Base-by-base conservation (phyloP, 2,113 vertebrate species). In the Corythornis vintsioides region DNA sequence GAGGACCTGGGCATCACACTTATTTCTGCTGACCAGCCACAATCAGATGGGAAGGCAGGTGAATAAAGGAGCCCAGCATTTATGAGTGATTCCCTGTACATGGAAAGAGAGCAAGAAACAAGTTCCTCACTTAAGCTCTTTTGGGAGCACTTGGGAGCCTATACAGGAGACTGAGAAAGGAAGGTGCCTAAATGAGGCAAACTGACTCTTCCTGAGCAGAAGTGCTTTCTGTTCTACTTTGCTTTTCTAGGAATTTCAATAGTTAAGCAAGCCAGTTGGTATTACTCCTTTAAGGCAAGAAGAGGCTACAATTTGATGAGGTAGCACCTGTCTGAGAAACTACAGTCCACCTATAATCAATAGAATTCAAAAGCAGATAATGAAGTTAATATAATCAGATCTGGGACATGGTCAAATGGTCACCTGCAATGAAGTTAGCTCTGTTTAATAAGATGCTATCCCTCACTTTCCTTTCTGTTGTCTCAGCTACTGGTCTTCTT, bases 311-410 rank as follows among this genome's bases (percentile, higher is more conserved):
- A 17, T 89, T 92, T 93, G 91, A 91, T 95, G 91, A 91, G 84
- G 75, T 66, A 89, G 84, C 81, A 93, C 20, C 66, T 82, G 29
- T 75, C 29, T 84, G 61, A 76, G 84, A 92, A 91, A 92, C 82
- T 89, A 6, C 76, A 84, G 74, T 86, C 53, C 29, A 45, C 72
- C 84, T 93, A 61, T 91, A 81, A 89, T 91, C 91, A 87, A 84
- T 95, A 76, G 82, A 82, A 79, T 95, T 95, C 81, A 79, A 84
- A 93, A 79, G 29, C 59, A 79, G 74, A 61, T 92, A 93, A 89
- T 92, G 72, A 89, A 48, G 40, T 85, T 92, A 89, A 79, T 87
- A 66, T 94, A 92, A 93, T 96, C 93, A 92, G 75, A 82, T 87
- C 59, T 89, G 55, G 35, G 89, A 65, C 63, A 89, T 87, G 82